phyloP scores from a whole-genome alignment of 2,797 vertebrate species.

The Macropus fuliginosus region DNA sequence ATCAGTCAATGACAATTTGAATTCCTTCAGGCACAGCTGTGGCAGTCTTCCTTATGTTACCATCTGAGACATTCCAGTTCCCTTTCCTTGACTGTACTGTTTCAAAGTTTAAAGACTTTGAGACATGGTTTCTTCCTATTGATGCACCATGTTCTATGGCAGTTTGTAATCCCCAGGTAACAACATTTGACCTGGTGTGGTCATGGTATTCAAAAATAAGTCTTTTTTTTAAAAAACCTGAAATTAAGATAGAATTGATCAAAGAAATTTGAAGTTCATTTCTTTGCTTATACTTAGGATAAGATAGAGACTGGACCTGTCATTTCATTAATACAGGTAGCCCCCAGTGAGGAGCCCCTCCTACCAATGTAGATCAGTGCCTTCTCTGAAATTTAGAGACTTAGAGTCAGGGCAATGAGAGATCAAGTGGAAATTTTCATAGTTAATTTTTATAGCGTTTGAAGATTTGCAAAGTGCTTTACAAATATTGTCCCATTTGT shows the following conservation, averaged over 20 bases:
- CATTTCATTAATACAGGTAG: not conserved
- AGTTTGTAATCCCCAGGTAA: not conserved
- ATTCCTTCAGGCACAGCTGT: conserved; percentile 9
- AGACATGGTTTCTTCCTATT: not conserved
- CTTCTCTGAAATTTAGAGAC: not conserved
- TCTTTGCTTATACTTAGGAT: not conserved
- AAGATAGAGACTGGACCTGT: not conserved
- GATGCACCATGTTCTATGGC: not conserved
- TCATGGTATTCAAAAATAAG: not conserved
- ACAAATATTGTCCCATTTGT: not conserved
- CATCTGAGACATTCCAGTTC: not conserved
- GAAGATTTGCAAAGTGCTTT: not conserved
- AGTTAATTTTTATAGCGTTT: not conserved
- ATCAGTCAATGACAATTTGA: not conserved
- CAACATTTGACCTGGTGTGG: not conserved
- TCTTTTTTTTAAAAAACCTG: not conserved
- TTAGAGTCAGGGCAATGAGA: not conserved
- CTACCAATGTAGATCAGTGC: not conserved
- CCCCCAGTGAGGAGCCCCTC: not conserved
- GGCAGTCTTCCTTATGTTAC: not conserved
- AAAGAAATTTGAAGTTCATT: not conserved
- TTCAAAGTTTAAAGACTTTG: not conserved
- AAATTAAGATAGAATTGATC: not conserved
- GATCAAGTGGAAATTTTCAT: not conserved
- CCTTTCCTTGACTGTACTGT: not conserved